Evolutionary conservation across 1,140 invertebrate species (phyloP).

Genomic region (Heliothis virescens): DNA sequence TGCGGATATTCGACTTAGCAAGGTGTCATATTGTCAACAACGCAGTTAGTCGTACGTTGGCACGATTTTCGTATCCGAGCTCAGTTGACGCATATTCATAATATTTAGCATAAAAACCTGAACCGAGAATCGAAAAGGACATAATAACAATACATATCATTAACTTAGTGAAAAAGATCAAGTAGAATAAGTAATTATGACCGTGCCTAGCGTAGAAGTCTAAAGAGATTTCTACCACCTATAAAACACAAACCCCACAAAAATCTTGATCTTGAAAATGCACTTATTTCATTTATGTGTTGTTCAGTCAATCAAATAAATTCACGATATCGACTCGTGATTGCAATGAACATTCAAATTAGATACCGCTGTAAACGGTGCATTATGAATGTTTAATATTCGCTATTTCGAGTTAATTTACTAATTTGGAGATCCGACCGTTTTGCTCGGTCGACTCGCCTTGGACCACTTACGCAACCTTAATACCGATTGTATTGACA

Average conservation of each 20-base stretch:
- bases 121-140: too few relatives aligned
- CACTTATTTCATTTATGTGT: neutral
- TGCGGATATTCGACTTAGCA: neutral
- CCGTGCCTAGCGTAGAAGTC: too few relatives aligned
- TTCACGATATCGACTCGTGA: neutral
- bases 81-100: neutral
- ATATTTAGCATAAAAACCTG: too few relatives aligned
- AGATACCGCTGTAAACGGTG: neutral
- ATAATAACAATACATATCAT: too few relatives aligned
- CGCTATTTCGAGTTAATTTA: constrained; percentile 48
- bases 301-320: neutral
- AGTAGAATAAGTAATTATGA: too few relatives aligned
- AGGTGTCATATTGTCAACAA: neutral
- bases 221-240: too few relatives aligned
- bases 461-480: constrained; percentile 60
- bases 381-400: constrained; percentile 35
- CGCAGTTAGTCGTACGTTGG: neutral
- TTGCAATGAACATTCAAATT: constrained; percentile 15
- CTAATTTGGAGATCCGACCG: constrained; percentile 51
- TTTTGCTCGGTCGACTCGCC: constrained; percentile 56
- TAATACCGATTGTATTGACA: constrained; percentile 26
- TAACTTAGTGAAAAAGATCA: too few relatives aligned
- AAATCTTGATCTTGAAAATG: neutral
- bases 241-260: too few relatives aligned
- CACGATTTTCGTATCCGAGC: neutral